These are phyloP conservation scores for Malthinus flaveolus DNA, from an alignment of 2,888 invertebrate genomes.

Conservation along the genomic window DNA sequence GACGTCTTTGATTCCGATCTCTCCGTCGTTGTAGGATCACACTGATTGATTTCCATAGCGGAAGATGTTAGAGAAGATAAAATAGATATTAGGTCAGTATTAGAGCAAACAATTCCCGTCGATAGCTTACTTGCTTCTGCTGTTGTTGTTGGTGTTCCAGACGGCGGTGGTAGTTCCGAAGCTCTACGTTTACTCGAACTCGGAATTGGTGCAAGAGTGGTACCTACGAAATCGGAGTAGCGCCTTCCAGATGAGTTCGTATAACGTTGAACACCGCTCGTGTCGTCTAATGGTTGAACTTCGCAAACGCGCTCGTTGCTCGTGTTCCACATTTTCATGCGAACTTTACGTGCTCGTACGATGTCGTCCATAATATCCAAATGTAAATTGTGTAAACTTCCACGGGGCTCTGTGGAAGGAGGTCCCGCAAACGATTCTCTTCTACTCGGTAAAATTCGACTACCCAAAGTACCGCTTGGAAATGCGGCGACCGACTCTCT, in stretches of 20 bases:
- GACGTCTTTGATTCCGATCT: constrained; percentile 39
- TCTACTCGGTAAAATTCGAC: constrained; percentile 50
- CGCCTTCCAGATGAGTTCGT: constrained; percentile 56
- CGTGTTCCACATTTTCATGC: constrained; percentile 84
- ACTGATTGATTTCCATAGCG: constrained; percentile 76
- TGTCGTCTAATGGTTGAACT: constrained; percentile 77
- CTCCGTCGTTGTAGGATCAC: constrained; percentile 54
- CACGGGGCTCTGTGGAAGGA: constrained; percentile 71
- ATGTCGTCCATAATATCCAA: constrained; percentile 89
- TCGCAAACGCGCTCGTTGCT: constrained; percentile 78
- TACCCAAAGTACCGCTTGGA: constrained; percentile 59
- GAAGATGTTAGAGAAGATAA: constrained; percentile 79
- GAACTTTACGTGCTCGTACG: constrained; percentile 78
- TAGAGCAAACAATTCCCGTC: constrained; percentile 76
- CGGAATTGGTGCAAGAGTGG: constrained; percentile 65
- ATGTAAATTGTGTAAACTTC: constrained; percentile 82
- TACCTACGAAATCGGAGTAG: constrained; percentile 73
- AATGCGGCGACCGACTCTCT: constrained; percentile 83
- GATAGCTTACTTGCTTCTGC: constrained; percentile 48
- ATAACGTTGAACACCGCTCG: constrained; percentile 63
- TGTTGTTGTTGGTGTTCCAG: constrained; percentile 34
- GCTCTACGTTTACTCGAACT: constrained; percentile 64
- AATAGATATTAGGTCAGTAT: constrained; percentile 79
- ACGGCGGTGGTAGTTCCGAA: constrained; percentile 70
- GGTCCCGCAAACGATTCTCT: constrained; percentile 61